Conservation (phyloP, 2,113 vertebrate genomes). For the Rhabdomys dilectus region DNA sequence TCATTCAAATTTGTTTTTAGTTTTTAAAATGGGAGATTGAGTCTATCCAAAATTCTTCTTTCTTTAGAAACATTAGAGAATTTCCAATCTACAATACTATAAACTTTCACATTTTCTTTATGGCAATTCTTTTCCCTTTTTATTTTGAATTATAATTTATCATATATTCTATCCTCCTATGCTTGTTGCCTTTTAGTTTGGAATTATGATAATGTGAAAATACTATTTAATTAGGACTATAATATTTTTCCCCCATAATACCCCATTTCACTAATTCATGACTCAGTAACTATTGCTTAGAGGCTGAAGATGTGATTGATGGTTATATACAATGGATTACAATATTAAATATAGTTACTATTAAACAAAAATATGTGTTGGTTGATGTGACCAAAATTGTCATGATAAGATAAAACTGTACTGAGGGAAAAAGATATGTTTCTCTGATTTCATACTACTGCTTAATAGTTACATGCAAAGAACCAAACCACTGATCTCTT, state of each 20-base stretch:
- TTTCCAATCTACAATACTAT: background rate
- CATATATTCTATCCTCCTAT: background rate
- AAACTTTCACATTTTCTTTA: background rate
- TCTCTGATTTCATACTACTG: background rate
- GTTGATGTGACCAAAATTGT: background rate
- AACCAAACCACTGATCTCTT: background rate
- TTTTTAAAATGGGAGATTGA: background rate
- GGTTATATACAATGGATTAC: background rate
- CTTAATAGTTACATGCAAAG: background rate
- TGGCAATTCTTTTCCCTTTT: background rate
- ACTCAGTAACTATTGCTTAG: background rate
- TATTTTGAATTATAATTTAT: background rate
- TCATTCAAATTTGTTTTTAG: background rate
- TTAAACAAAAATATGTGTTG: background rate
- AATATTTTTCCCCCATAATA: background rate
- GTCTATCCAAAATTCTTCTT: background rate
- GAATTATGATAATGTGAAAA: background rate
- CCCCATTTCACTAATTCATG: background rate
- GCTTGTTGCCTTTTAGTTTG: background rate
- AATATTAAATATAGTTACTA: background rate
- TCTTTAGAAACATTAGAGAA: background rate
- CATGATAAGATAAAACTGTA: background rate
- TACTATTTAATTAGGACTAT: background rate
- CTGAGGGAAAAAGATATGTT: background rate
- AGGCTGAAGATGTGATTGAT: background rate